Conservation (phyloP, 2,113 vertebrate species). For the Chiloscyllium plagiosum region DNA sequence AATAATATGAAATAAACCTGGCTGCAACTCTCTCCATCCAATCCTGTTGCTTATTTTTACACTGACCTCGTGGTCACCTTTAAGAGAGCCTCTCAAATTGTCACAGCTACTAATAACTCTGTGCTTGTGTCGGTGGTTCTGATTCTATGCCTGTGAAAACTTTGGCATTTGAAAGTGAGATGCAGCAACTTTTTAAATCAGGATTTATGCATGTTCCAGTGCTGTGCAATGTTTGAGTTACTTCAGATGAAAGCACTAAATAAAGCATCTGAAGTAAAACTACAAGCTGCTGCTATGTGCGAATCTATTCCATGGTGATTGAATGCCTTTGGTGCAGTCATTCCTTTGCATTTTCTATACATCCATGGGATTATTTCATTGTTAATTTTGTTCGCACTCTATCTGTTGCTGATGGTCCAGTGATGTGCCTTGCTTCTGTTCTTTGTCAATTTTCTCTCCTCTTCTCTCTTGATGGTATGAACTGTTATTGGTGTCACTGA, state of each 20-base stretch:
- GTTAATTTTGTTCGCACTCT: background rate
- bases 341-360: background rate
- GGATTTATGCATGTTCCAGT: background rate
- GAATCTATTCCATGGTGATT: background rate
- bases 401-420: background rate
- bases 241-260: background rate
- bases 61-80: background rate
- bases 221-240: background rate
- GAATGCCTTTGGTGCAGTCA: background rate
- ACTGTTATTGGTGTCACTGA: background rate
- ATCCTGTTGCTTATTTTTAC: background rate
- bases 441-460: background rate
- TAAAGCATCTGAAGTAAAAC: background rate
- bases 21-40: background rate
- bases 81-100: conserved; percentile 10
- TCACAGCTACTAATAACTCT: conserved; percentile 11
- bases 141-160: background rate
- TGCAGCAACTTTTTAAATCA: background rate
- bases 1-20: background rate
- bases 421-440: background rate
- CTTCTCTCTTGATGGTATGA: background rate
- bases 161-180: background rate
- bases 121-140: background rate
- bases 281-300: background rate
- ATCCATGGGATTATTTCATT: background rate